Evolutionary conservation across 2,888 invertebrate genomes (phyloP).

Genomic region (Drosophila mercatorum): DNA sequence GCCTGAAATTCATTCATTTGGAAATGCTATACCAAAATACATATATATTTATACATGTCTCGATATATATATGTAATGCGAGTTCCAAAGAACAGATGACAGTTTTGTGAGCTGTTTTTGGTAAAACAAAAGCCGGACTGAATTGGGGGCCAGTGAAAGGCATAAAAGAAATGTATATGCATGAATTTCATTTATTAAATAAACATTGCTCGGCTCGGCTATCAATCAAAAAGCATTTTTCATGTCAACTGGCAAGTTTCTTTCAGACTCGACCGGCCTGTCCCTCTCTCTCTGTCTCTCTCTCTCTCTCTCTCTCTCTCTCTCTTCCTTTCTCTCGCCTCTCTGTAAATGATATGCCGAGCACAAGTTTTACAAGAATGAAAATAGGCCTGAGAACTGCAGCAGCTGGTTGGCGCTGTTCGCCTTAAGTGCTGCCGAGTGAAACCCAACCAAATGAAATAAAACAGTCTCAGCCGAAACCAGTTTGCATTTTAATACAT

Average conservation of each 20-base stretch:
- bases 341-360: conserved; percentile 55
- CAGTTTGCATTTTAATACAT: conserved; percentile 70
- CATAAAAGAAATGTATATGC: conserved; percentile 41
- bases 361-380: conserved; percentile 23
- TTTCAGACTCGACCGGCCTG: conserved; percentile 23
- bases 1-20: conserved; percentile 3
- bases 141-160: conserved; percentile 3
- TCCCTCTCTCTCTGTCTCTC: background rate
- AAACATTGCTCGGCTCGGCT: conserved; percentile 55
- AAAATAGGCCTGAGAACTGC: conserved; percentile 69
- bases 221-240: conserved; percentile 72
- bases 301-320: background rate
- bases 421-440: conserved; percentile 64
- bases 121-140: conserved; percentile 47
- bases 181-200: conserved; percentile 68
- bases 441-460: conserved; percentile 46
- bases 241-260: conserved; percentile 56
- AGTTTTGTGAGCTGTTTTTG: background rate
- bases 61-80: background rate
- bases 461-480: conserved; percentile 29
- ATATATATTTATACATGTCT: background rate
- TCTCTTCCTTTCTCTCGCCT: background rate
- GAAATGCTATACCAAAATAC: conserved; percentile 9
- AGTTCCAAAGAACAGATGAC: conserved; percentile 21
- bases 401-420: conserved; percentile 56